These are phyloP conservation scores for Adelphocoris suturalis DNA, from an alignment of 2,888 invertebrate genomes.

Conservation along the genomic window DNA sequence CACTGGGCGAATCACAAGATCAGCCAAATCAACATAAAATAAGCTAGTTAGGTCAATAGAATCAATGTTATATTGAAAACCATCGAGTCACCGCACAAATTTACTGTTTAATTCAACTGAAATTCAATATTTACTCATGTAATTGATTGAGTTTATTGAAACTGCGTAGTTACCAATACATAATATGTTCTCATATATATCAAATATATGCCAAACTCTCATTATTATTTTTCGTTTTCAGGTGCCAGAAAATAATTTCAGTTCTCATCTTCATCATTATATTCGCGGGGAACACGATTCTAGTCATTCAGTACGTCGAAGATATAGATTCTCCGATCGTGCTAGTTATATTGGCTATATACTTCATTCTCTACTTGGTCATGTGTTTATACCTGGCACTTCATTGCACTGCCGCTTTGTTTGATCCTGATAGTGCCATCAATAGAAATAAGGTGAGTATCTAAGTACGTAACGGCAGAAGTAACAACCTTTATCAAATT, in stretches of 20 bases:
- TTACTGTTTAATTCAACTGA: no score
- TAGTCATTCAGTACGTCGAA: slow-evolving; percentile 84
- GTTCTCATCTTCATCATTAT: slow-evolving; percentile 85
- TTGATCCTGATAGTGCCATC: slow-evolving; percentile 69
- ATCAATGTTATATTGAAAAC: no score
- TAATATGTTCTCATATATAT: no score
- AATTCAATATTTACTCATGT: no score
- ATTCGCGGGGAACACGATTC: slow-evolving; percentile 88
- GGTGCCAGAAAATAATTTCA: slow-evolving; percentile 85
- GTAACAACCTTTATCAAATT: no score
- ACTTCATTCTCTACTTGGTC: slow-evolving; percentile 84
- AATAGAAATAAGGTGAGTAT: slow-evolving; percentile 68
- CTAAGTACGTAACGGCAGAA: not conserved
- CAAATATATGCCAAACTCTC: no score
- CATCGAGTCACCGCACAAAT: no score
- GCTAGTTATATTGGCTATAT: slow-evolving; percentile 79
- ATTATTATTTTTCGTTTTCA: slow-evolving; percentile 77
- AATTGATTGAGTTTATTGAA: no score
- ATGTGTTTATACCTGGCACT: slow-evolving; percentile 88
- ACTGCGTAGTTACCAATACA: no score
- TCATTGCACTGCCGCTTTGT: slow-evolving; percentile 81
- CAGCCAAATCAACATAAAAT: no score
- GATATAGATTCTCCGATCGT: slow-evolving; percentile 78
- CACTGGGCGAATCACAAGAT: no score
- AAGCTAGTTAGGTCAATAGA: no score